These are phyloP conservation scores for Lordiphosa clarofinis DNA, from an alignment of 1,140 invertebrate species.

Conservation along the genomic window DNA sequence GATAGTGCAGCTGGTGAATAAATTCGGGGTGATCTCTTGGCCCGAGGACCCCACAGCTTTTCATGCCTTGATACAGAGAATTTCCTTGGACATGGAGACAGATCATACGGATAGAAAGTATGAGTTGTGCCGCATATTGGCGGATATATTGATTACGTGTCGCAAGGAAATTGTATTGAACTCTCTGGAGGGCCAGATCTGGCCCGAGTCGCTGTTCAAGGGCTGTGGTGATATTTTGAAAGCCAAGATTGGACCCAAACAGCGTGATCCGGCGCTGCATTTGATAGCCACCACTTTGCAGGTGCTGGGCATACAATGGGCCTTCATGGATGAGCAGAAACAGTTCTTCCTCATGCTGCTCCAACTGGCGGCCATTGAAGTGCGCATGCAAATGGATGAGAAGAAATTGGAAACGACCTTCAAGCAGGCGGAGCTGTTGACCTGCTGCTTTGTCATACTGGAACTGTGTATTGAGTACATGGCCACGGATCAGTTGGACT, in stretches of 20 bases:
- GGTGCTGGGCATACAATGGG: conserved; percentile 91
- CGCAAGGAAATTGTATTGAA: conserved; percentile 83
- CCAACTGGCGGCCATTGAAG: conserved; percentile 93
- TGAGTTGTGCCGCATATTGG: conserved; percentile 88
- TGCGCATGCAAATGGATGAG: conserved; percentile 94
- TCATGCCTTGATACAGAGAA: conserved; percentile 90
- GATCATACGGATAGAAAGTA: conserved; percentile 93
- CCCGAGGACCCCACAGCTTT: conserved; percentile 86
- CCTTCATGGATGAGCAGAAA: conserved; percentile 87
- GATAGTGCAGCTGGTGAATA: conserved; percentile 85
- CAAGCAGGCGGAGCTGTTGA: conserved; percentile 87
- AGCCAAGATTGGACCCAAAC: conserved; percentile 91
- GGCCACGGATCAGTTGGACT: conserved; percentile 88
- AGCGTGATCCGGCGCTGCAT: conserved; percentile 92
- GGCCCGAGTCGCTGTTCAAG: conserved; percentile 89
- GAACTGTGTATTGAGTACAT: conserved; percentile 91
- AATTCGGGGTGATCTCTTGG: conserved; percentile 87
- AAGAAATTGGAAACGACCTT: conserved; percentile 89
- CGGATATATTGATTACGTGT: conserved; percentile 87
- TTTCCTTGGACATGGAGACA: conserved; percentile 91
- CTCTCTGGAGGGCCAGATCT: conserved; percentile 85
- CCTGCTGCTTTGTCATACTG: conserved; percentile 90
- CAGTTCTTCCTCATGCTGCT: conserved; percentile 91
- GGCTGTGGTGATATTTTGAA: conserved; percentile 89
- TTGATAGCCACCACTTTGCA: conserved; percentile 90